phyloP scores from a whole-genome alignment of 2,888 invertebrate species.

The Barypeithes pellucidus region DNA sequence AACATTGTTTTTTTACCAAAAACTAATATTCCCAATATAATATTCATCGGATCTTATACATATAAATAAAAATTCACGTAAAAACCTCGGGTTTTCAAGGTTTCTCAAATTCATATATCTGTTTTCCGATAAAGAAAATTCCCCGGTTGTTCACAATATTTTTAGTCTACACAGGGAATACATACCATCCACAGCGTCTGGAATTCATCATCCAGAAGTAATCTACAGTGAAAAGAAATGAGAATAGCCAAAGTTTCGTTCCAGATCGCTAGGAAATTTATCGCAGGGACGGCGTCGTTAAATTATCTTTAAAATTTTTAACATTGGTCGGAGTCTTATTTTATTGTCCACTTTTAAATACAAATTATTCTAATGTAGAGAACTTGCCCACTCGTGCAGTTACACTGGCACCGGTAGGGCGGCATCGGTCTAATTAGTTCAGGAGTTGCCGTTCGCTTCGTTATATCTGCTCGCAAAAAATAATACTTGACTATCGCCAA shows the following conservation, averaged over 20 bases:
- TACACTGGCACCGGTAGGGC: too few relatives aligned
- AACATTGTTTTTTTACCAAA: too few relatives aligned
- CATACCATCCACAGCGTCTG: background rate
- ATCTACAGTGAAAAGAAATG: conserved; percentile 4
- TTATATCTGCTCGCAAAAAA: too few relatives aligned
- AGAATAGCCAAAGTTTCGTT: background rate
- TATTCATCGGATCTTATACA: background rate
- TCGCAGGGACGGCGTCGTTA: background rate
- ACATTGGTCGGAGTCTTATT: too few relatives aligned
- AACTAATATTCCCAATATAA: background rate
- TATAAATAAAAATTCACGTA: background rate
- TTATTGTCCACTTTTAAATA: too few relatives aligned
- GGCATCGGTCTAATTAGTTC: too few relatives aligned
- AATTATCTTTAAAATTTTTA: too few relatives aligned
- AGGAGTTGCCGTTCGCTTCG: too few relatives aligned
- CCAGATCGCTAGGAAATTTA: background rate
- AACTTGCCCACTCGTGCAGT: too few relatives aligned
- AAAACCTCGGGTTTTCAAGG: background rate
- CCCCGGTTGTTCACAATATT: background rate
- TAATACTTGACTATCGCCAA: too few relatives aligned
- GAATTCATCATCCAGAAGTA: conserved; percentile 14
- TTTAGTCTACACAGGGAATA: background rate
- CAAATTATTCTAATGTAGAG: too few relatives aligned
- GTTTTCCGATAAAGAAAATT: background rate
- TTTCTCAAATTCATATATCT: background rate